Evolutionary conservation across 2,888 invertebrate genomes (phyloP).

Genomic region (Caenorhabditis sp.): DNA sequence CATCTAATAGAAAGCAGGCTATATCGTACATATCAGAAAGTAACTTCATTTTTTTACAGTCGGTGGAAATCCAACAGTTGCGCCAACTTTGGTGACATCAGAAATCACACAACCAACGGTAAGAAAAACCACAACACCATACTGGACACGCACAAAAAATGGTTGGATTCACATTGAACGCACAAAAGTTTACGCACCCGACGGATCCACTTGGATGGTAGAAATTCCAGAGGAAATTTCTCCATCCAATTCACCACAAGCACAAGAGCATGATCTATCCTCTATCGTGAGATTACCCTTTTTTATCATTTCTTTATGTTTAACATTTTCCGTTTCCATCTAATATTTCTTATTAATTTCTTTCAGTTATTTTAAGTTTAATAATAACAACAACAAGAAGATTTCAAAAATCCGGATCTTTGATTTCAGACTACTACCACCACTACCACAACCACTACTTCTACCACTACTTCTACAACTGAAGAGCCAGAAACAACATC

Average conservation of each 20-base stretch:
- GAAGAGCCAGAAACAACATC: conserved; percentile 7
- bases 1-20: no score
- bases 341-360: conserved; percentile 11
- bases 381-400: conserved; percentile 1
- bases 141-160: conserved; percentile 45
- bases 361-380: conserved; percentile 8
- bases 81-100: neutral
- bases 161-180: conserved; percentile 40
- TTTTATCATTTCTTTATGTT: conserved; percentile 4
- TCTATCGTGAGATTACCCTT: conserved; percentile 32
- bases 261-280: conserved; percentile 39
- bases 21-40: neutral
- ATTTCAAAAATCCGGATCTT: neutral
- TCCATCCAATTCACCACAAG: neutral
- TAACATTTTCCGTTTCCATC: conserved; percentile 3
- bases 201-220: neutral
- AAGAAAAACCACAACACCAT: conserved; percentile 17
- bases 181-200: conserved; percentile 27
- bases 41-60: conserved; percentile 16
- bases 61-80: conserved; percentile 17
- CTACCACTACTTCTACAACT: conserved; percentile 22
- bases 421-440: conserved; percentile 23
- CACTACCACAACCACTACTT: conserved; percentile 19
- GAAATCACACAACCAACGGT: neutral
- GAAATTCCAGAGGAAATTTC: neutral